Evolutionary conservation across 2,797 vertebrate species (phyloP).

Genomic region (Rhadinocentrus ornatus): DNA sequence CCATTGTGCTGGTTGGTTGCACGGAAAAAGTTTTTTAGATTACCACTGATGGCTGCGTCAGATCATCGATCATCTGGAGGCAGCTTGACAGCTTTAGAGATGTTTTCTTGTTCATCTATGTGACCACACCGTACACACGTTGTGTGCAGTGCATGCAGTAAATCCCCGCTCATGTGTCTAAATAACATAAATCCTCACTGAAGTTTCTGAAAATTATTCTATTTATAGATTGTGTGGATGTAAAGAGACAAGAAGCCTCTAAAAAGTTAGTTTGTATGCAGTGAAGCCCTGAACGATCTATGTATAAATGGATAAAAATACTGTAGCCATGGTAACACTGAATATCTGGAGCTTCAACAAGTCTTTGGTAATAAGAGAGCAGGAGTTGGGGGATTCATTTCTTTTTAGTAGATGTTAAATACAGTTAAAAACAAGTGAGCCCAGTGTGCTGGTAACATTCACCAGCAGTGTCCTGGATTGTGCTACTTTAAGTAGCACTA

Average conservation of each 20-base stretch:
- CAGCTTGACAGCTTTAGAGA: background rate
- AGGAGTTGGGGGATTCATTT: background rate
- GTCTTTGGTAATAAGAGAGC: background rate
- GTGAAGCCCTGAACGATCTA: background rate
- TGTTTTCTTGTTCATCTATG: background rate
- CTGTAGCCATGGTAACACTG: background rate
- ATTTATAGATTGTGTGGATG: background rate
- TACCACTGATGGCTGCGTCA: background rate
- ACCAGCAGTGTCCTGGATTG: background rate
- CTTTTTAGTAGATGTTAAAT: background rate
- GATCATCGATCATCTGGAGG: background rate
- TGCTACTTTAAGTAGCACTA: background rate
- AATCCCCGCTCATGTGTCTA: background rate
- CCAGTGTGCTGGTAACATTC: background rate
- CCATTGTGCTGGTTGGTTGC: background rate
- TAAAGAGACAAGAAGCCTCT: background rate
- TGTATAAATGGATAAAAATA: background rate
- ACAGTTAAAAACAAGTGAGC: background rate
- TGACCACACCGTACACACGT: no score
- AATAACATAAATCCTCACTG: background rate
- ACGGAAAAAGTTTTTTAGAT: conserved; percentile 2
- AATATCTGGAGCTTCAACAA: background rate
- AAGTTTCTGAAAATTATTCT: background rate
- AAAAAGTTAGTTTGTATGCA: background rate
- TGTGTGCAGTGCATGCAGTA: no score